Conservation (phyloP, 2,113 vertebrate species). For the Chaetodon trifascialis region DNA sequence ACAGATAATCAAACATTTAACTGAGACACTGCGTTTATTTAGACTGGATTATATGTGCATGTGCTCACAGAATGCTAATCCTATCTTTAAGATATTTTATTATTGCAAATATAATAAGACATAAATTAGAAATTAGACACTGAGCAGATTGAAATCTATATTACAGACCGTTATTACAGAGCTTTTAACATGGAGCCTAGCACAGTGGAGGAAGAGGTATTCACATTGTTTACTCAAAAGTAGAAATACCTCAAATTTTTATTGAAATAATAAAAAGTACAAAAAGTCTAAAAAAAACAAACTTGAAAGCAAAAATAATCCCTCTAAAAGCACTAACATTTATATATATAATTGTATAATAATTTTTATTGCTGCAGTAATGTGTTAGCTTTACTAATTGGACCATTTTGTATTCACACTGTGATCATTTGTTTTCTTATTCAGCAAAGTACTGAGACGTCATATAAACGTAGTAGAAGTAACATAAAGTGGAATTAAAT, state of each 20-base stretch:
- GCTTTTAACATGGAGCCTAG: too few species aligned
- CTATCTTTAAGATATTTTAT: not conserved
- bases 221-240: too few species aligned
- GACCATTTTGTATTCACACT: too few species aligned
- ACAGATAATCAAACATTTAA: not conserved
- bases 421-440: not conserved
- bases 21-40: not conserved
- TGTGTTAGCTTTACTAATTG: too few species aligned
- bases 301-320: too few species aligned
- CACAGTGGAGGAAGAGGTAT: not conserved
- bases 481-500: not conserved
- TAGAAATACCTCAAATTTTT: too few species aligned
- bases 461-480: not conserved
- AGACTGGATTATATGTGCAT: accelerated
- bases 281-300: too few species aligned
- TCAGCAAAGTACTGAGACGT: not conserved
- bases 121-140: not conserved
- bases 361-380: too few species aligned
- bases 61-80: not conserved
- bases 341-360: too few species aligned
- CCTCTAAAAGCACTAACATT: too few species aligned
- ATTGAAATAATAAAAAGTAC: too few species aligned
- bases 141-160: not conserved
- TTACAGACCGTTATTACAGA: not conserved
- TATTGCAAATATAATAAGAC: not conserved